Evolutionary conservation across 2,113 vertebrate genomes (phyloP), one percentile per base, ranked within the genome.

Genomic region (Gallinago undulata): DNA sequence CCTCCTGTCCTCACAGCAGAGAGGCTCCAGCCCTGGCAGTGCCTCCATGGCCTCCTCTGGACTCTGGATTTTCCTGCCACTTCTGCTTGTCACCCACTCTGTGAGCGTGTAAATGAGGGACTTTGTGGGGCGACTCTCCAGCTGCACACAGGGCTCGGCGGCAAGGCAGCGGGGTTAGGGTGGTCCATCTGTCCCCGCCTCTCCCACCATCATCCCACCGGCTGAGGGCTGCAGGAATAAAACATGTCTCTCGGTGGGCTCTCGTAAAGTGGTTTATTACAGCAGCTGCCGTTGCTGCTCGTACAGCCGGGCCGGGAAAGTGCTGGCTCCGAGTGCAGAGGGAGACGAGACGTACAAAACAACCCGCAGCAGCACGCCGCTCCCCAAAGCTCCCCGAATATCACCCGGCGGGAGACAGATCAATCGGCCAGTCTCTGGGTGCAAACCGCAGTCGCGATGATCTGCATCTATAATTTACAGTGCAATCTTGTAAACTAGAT

Each of bases 241-340:
- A 97, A 78, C 77, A 96, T 88, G 11, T 76, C 90, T 73, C 90
- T 80, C 87, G 11, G 90, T 84, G 53, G 76, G 60, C 67, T 93
- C 27, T 86, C 77, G 21, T 79, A 84, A 95, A 93, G 64, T 50
- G 66, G 59, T 98, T 98, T 97, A 98, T 98, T 97, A 73, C 93
- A 83, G 94, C 96, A 95, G 96, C 97, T 96, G 95, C 94, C 45
- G 6, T 66, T 78, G 95, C 94, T 93, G 97, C 94, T 94, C 82
- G 41, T 64, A 11, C 93, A 77, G 95, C 43, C 19, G 33, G 87
- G 88, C 85, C 31, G 35, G 91, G 74, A 77, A 96, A 91, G 92
- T 85, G 95, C 95, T 97, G 92, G 84, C 79, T 97, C 94, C 93
- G 39, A 95, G 94, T 78, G 92, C 96, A 74, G 55, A 67, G 2